phyloP scores from a whole-genome alignment of 92 coral and sea anemone species.

The Actinernus sp. region DNA sequence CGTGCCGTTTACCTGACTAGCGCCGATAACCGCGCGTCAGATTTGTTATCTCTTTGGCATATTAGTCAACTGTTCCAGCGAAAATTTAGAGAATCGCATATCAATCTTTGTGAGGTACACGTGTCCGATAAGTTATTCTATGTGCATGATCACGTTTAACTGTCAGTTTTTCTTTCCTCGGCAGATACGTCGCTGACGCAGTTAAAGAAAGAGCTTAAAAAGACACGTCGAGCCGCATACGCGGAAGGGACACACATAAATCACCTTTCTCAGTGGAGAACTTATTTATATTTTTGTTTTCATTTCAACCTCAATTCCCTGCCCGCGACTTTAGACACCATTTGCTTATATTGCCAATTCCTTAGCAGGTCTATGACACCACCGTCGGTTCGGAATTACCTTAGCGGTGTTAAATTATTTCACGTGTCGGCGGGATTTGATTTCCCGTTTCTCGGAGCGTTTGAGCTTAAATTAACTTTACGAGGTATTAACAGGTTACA shows the following conservation, averaged over 20 bases:
- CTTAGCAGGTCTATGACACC: slow-evolving; percentile 27
- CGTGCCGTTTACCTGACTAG: too few species aligned
- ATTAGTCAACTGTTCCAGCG: too few species aligned
- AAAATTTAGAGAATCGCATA: too few species aligned
- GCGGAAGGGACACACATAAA: slow-evolving; percentile 14
- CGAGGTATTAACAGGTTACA: slow-evolving; percentile 18
- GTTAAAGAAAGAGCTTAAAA: slow-evolving; percentile 10
- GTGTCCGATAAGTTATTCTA: neutral
- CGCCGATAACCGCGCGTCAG: too few species aligned
- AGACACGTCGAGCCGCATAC: too few species aligned
- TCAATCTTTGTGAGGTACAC: too few species aligned
- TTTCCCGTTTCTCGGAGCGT: slow-evolving; percentile 1
- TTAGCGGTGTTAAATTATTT: slow-evolving; percentile 23
- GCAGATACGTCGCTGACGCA: slow-evolving; percentile 7
- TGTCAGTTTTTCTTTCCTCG: too few species aligned
- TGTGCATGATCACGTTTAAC: slow-evolving; percentile 1
- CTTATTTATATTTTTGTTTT: too few species aligned
- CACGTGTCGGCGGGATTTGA: slow-evolving; percentile 8
- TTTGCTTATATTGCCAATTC: slow-evolving; percentile 23
- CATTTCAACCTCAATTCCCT: slow-evolving; percentile 5
- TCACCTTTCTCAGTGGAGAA: slow-evolving; percentile 14
- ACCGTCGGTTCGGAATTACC: slow-evolving; percentile 9
- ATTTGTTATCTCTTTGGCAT: too few species aligned
- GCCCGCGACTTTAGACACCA: slow-evolving; percentile 1
- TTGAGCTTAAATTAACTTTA: slow-evolving; percentile 3